phyloP scores from a whole-genome alignment of 2,113 vertebrate species.

The Coreoperca whiteheadi region DNA sequence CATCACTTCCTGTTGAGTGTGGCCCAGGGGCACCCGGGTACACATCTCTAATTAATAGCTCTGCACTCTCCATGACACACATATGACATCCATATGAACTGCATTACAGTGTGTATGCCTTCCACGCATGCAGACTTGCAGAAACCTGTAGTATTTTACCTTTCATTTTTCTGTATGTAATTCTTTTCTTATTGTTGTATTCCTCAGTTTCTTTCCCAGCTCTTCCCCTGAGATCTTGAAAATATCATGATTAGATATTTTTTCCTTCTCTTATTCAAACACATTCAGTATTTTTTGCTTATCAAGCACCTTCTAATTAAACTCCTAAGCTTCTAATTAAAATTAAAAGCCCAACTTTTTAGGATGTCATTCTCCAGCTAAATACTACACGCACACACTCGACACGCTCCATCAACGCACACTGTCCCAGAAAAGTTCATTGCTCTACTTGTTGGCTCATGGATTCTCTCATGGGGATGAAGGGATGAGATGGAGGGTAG shows the following conservation, averaged over 20 bases:
- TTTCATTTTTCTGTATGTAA: neutral
- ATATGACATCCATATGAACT: constrained; percentile 56
- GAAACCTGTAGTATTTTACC: neutral
- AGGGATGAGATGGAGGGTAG: constrained; percentile 62
- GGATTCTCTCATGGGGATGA: constrained; percentile 47
- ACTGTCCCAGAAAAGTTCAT: constrained; percentile 74
- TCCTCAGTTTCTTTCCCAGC: neutral
- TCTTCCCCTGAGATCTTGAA: neutral
- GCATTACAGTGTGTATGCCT: neutral
- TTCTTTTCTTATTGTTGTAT: neutral
- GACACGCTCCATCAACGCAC: constrained; percentile 23
- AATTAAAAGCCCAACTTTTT: constrained; percentile 32
- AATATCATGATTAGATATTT: neutral
- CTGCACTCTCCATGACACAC: constrained; percentile 48
- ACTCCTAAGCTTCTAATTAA: constrained; percentile 22
- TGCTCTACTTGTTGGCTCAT: constrained; percentile 71
- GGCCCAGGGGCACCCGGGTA: constrained; percentile 28
- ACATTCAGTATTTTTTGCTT: neutral
- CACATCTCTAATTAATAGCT: constrained; percentile 67
- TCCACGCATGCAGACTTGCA: neutral
- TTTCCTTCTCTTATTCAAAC: neutral
- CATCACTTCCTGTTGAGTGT: constrained; percentile 65
- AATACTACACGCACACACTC: constrained; percentile 1
- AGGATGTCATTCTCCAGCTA: constrained; percentile 22
- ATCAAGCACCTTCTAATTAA: constrained; percentile 17